Conservation (phyloP, 2,797 vertebrate species). For the Argya squamiceps region DNA sequence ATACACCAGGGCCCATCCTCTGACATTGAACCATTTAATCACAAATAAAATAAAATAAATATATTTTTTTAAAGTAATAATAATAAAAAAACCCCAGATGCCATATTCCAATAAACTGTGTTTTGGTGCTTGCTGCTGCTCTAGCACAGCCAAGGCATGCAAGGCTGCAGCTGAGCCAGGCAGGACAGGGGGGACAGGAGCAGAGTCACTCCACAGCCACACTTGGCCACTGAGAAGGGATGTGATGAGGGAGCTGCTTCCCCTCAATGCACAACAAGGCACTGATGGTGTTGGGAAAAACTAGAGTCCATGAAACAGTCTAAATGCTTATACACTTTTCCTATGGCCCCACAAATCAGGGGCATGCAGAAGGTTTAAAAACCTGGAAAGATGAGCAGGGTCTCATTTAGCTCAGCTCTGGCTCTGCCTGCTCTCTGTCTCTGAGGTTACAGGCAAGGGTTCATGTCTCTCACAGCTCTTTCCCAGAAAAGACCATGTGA, state of each 20-base stretch:
- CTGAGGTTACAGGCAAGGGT: neutral
- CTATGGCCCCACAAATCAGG: neutral
- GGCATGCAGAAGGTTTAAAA: neutral
- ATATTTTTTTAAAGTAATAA: too few relatives aligned
- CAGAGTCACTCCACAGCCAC: neutral
- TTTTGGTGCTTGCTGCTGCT: neutral
- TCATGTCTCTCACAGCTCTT: neutral
- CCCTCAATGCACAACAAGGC: fast-evolving
- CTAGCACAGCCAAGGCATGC: neutral
- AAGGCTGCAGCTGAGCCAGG: neutral
- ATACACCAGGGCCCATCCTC: neutral
- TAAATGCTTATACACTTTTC: neutral
- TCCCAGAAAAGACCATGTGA: neutral
- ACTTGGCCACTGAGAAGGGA: fast-evolving
- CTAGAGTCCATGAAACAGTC: neutral
- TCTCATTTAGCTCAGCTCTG: neutral
- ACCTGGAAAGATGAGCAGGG: neutral
- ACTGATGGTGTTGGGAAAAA: neutral
- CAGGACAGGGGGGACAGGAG: neutral
- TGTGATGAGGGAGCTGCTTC: neutral
- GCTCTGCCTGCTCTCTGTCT: neutral
- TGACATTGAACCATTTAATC: neutral
- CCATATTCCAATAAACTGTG: neutral
- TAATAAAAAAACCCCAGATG: neutral
- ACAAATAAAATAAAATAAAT: neutral